phyloP scores from a whole-genome alignment of 2,113 vertebrate genomes.

The Phasianus colchicus region DNA sequence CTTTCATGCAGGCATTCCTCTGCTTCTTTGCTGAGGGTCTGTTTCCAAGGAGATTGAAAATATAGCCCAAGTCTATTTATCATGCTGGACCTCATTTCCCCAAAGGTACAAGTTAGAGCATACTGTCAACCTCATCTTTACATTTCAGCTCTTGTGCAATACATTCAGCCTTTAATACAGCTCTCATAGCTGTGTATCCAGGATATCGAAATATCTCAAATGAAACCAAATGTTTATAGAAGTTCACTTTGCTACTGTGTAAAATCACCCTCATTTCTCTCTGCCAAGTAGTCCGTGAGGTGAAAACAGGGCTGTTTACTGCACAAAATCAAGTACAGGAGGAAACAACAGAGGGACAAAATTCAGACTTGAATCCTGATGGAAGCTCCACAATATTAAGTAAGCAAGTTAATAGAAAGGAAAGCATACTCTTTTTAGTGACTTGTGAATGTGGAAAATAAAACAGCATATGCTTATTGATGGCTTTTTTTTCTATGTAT shows the following conservation, averaged over 20 bases:
- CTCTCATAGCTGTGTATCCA: not conserved
- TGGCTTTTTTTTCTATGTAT: not conserved
- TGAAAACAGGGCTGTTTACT: not conserved
- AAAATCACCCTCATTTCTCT: slow-evolving; percentile 49
- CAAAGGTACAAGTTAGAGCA: not conserved
- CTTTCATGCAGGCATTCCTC: not conserved
- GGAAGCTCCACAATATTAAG: not conserved
- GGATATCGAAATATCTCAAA: slow-evolving; percentile 33
- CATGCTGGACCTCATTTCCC: slow-evolving; percentile 29
- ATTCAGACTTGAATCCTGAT: not conserved
- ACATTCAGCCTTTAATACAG: slow-evolving; percentile 4
- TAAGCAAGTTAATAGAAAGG: slow-evolving; percentile 10
- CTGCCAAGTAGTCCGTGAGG: slow-evolving; percentile 19
- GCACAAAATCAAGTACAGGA: not conserved
- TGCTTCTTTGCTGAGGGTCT: not conserved
- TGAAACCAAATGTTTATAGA: slow-evolving; percentile 41
- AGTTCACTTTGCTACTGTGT: slow-evolving; percentile 7
- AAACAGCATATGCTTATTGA: not conserved
- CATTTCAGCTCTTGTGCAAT: slow-evolving; percentile 10
- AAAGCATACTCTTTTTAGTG: not conserved
- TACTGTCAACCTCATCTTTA: slow-evolving; percentile 24
- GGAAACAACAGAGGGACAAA: not conserved
- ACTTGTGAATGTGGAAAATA: slow-evolving; percentile 9
- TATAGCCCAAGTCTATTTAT: slow-evolving; percentile 19
- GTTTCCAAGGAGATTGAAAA: not conserved